Base-by-base conservation (phyloP, 2,797 vertebrate genomes). In the Hoplostethus mediterraneus region DNA sequence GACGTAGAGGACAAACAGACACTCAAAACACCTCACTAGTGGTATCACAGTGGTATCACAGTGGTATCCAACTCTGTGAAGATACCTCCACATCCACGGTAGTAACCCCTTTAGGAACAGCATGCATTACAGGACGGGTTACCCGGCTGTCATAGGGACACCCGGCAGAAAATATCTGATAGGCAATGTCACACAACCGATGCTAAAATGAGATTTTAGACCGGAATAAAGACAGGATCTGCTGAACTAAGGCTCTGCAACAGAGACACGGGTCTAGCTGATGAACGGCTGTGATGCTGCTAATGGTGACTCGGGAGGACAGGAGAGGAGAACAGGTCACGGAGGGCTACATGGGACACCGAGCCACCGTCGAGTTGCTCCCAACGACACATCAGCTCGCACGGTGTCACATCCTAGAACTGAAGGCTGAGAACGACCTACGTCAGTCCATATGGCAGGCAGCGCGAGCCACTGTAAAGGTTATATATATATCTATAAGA, bases 81-180 rank as follows among this genome's bases (percentile, higher is more conserved):
- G 2, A 47, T 47, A 16, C 9, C 2, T 16, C 12, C 44, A 14
- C 44, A 47, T 47, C 2, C 38, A 40, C 38, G 10, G 38, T 40
- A 40, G 38, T 10, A 40, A 10, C 38, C 38, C 38, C 7, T 40
- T 40, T 8, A 40, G 38, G 38, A 40, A 10, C 7, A 40, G 6
- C 9, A 8, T 1, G 2, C 2, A 40, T 40, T 40, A 40, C 38
- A 40, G 2, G 9, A 40, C 2, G 38, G 38, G 38, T 10, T 40
- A 40, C 25, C 25, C 17, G n/a, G 56, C 77, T 82, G 59, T 77
- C 45, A 33, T 1, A 28, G 69, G 83, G 73, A 83, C 71, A 76
- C 45, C 4, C n/a, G 13, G 36, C 21, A 64, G 45, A 73, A 48
- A 62, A 28, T 58, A 48, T 62, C 5, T 38, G 44, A 79, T 21